Conservation (phyloP, 2,113 vertebrate species). For the Neogobius melanostomus region DNA sequence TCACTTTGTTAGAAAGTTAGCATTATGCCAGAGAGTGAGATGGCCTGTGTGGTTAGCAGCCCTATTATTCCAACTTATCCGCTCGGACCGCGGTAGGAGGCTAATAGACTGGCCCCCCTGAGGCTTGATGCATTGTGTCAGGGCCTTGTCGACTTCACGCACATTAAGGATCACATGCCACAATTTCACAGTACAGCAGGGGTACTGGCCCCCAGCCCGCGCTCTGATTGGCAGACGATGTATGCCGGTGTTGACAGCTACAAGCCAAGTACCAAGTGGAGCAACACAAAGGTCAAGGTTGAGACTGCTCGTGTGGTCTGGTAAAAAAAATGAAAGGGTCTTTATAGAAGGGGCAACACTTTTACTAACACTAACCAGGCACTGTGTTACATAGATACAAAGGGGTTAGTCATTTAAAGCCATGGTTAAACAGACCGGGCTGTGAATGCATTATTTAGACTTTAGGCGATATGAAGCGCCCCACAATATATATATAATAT, state of each 20-base stretch:
- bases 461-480: not conserved
- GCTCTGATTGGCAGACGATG: slow-evolving; percentile 64
- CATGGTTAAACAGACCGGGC: not conserved
- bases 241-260: slow-evolving; percentile 72
- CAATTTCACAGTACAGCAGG: slow-evolving; percentile 80
- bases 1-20: slow-evolving; percentile 55
- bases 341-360: slow-evolving; percentile 55
- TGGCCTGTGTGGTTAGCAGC: slow-evolving; percentile 35
- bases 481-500: not conserved
- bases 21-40: slow-evolving; percentile 14
- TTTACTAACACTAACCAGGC: slow-evolving; percentile 42
- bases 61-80: slow-evolving; percentile 66
- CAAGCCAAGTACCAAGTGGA: slow-evolving; percentile 70
- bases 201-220: slow-evolving; percentile 44
- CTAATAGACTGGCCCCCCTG: slow-evolving; percentile 73
- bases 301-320: slow-evolving; percentile 65
- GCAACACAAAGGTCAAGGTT: slow-evolving; percentile 75
- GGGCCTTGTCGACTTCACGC: slow-evolving; percentile 79
- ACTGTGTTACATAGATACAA: slow-evolving; percentile 31
- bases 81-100: slow-evolving; percentile 64
- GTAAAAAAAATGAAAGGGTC: slow-evolving; percentile 63
- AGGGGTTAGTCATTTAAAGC: slow-evolving; percentile 55
- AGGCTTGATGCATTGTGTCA: slow-evolving; percentile 73
- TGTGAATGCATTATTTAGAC: slow-evolving; percentile 11
- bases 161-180: slow-evolving; percentile 82